Evolutionary conservation across 1,140 invertebrate species (phyloP), one percentile per base, ranked within the genome.

Genomic region (Stegodyphus mimosarum): DNA sequence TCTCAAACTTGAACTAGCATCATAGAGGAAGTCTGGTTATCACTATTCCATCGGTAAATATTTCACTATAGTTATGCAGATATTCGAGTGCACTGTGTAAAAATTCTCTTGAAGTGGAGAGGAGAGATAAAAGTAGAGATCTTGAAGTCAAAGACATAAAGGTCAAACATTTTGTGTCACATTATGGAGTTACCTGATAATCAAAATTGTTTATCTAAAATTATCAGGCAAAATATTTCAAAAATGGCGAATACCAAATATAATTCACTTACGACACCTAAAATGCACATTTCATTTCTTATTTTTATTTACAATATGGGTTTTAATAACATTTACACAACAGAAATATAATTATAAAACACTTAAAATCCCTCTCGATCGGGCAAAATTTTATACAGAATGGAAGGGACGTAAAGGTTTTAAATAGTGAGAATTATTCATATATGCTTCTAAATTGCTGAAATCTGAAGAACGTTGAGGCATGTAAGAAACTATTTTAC

Each of bases 91-190:
- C 66, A 55, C 33, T 79, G 69, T 66, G 53, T 55, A 79, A 55
- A 77, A 77, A n/a, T 18, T 50, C 48, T 11, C 11, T 70, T 70
- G 13, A n/a, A 79, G 50, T 71, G 67, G 53, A 79, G 77, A 79
- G 17, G 11, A 79, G 66, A 79, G 66, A 9, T 7, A 53, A 69
- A 79, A 70, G 49, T 77, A 49, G n/a, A 33, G 10, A 63, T 49
- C 18, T 11, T 70, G 51, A 51, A 63, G 60, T 13, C 15, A 77
- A 60, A 50, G 75, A 77, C 50, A 63, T 33, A 33, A 33, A 33
- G 33, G 33, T 33, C 33, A 33, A 33, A 33, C 33, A 33, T 33
- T 33, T 33, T 33, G n/a, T 33, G 6, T 67, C 18, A 66, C 17
- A 17, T 53, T 48, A 77, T 17, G 48, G 55, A 4, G 33, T 60